Evolutionary conservation across 1,140 invertebrate species (phyloP).

Genomic region (Meloidogyne hapla): DNA sequence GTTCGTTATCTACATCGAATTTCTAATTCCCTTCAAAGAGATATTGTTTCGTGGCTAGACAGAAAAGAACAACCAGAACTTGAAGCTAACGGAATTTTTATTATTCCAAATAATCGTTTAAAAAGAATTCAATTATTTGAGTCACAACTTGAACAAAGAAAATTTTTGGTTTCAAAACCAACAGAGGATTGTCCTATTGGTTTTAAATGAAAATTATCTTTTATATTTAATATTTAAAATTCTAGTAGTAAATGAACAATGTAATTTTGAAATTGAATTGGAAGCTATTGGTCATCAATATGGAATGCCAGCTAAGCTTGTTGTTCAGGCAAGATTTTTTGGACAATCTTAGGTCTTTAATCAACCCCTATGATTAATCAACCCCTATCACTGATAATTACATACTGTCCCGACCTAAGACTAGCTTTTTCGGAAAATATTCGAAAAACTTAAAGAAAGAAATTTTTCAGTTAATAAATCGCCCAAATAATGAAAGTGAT

Average conservation of each 20-base stretch:
- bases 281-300: slow-evolving; percentile 56
- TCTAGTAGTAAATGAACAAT: slow-evolving; percentile 50
- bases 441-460: no score
- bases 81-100: slow-evolving; percentile 65
- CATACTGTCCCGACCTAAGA: no score
- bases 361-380: no score
- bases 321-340: slow-evolving; percentile 48
- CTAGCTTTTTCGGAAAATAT: no score
- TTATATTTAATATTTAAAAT: slow-evolving; percentile 15
- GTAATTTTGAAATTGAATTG: slow-evolving; percentile 47
- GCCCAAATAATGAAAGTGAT: slow-evolving; percentile 56
- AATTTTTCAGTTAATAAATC: slow-evolving; percentile 59
- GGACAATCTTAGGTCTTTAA: not conserved
- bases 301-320: slow-evolving; percentile 57
- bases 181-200: slow-evolving; percentile 54
- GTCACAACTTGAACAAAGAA: slow-evolving; percentile 58
- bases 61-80: slow-evolving; percentile 72
- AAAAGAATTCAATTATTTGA: slow-evolving; percentile 51
- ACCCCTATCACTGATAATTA: no score
- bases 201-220: slow-evolving; percentile 16
- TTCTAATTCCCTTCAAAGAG: slow-evolving; percentile 76
- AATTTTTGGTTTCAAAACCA: slow-evolving; percentile 54
- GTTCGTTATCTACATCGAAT: slow-evolving; percentile 81
- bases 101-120: slow-evolving; percentile 62
- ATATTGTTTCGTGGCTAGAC: slow-evolving; percentile 80